These are phyloP conservation scores for Sapajus apella DNA, from an alignment of 2,113 vertebrate genomes.

Conservation along the genomic window DNA sequence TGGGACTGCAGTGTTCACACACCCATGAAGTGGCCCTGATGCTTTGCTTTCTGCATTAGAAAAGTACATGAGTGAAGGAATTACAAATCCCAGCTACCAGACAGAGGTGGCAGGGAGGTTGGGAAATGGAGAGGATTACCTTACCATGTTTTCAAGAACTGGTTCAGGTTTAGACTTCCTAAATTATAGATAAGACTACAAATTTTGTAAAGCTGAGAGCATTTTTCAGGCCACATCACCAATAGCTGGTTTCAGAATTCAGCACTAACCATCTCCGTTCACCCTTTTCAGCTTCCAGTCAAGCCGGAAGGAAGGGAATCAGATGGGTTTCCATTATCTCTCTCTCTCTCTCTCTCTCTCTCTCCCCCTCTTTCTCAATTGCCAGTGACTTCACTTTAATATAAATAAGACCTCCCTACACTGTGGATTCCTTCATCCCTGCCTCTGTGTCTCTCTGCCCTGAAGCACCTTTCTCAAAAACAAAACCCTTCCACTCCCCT, in stretches of 20 bases:
- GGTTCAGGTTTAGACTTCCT: background rate
- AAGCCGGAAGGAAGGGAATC: too few relatives aligned
- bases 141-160: background rate
- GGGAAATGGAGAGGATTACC: background rate
- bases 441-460: background rate
- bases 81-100: too few relatives aligned
- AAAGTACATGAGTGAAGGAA: background rate
- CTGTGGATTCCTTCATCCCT: background rate
- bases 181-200: background rate
- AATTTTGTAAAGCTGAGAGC: background rate
- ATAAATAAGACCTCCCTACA: background rate
- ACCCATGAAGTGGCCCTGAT: background rate
- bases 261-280: background rate
- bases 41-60: background rate
- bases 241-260: background rate
- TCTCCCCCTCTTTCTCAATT: background rate
- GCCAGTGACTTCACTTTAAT: background rate
- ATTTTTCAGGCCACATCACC: too few relatives aligned
- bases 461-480: background rate
- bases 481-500: background rate
- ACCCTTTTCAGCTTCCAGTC: background rate
- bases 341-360: background rate
- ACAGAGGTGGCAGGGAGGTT: too few relatives aligned
- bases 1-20: background rate
- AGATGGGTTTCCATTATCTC: background rate